A percentile compares a stretch with the other conserved stretches of the same genome.
Conservation (phyloP, 2,888 invertebrate genomes). For the Cantharis rustica region DNA sequence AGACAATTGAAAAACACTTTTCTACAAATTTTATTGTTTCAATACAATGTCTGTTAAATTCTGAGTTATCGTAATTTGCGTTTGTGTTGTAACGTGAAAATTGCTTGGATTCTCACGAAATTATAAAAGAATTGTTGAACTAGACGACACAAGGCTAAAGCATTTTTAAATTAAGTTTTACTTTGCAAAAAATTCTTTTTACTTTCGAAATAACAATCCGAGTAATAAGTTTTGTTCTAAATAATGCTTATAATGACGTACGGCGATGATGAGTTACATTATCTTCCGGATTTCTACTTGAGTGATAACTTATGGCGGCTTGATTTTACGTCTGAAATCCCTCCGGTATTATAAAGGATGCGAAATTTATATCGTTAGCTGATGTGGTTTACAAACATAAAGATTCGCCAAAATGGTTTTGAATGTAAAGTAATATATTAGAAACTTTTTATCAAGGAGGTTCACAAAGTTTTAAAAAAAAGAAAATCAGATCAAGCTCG, state of each 20-base stretch:
- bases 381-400: not conserved
- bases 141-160: not conserved
- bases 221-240: not conserved
- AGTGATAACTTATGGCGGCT: not conserved
- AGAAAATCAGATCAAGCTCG: too few species aligned
- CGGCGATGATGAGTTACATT: not conserved
- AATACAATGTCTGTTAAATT: not conserved
- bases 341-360: not conserved
- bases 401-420: not conserved
- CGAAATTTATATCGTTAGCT: not conserved
- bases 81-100: not conserved
- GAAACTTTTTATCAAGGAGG: not conserved
- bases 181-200: not conserved
- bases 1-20: not conserved
- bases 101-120: not conserved
- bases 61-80: not conserved
- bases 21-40: not conserved
- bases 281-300: constrained; percentile 2
- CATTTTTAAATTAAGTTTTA: not conserved
- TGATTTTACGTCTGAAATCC: not conserved
- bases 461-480: not conserved
- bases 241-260: not conserved
- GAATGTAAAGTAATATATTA: not conserved
- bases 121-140: not conserved
- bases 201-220: not conserved